Conservation (phyloP, 2,797 vertebrate genomes). For the Cuculus canorus region DNA sequence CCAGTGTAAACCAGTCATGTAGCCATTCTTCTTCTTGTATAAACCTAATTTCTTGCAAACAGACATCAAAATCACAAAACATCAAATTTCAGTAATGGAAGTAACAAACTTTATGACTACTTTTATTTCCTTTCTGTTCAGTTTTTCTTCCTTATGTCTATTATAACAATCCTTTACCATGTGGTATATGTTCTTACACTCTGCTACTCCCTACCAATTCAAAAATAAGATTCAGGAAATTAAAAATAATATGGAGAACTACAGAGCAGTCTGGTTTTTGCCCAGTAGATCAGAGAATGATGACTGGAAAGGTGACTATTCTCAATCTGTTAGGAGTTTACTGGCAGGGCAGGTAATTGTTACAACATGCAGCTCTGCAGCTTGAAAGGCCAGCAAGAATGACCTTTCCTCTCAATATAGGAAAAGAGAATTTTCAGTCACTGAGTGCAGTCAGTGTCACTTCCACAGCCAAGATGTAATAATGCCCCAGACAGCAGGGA, state of each 20-base stretch:
- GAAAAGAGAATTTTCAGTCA: not conserved
- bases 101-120: not conserved
- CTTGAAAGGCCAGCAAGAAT: not conserved
- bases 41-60: not conserved
- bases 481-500: not conserved
- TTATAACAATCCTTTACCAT: not conserved
- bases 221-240: not conserved
- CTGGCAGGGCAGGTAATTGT: not conserved
- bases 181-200: not conserved
- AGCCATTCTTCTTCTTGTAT: not conserved
- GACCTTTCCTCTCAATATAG: not conserved
- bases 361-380: not conserved
- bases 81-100: not conserved
- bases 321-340: not conserved
- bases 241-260: not conserved
- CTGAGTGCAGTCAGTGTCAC: not conserved
- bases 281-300: not conserved
- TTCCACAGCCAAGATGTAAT: not conserved
- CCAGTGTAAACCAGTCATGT: not conserved
- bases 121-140: not conserved
- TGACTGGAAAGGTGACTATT: not conserved
- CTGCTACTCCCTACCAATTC: not conserved
- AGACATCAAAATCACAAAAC: not conserved
- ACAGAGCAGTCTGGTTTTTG: not conserved
- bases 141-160: not conserved